Conservation (phyloP, 1,140 invertebrate genomes). For the Eumeta japonica region DNA sequence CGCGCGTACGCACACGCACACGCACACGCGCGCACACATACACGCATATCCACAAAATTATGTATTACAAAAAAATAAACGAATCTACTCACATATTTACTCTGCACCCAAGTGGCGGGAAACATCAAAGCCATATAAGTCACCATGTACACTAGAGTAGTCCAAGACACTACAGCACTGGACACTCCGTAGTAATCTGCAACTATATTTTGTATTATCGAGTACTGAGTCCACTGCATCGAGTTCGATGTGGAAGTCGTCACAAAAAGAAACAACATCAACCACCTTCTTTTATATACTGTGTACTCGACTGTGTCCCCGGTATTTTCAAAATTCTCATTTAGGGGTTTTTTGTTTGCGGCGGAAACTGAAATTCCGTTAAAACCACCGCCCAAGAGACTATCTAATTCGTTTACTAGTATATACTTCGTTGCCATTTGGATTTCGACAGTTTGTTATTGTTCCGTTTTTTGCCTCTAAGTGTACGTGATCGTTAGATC, state of each 20-base stretch:
- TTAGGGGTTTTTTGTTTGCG: slow-evolving; percentile 5
- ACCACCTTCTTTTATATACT: slow-evolving; percentile 56
- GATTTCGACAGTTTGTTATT: no score
- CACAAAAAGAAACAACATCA: slow-evolving; percentile 62
- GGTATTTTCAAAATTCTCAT: background rate
- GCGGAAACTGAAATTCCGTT: slow-evolving; percentile 14
- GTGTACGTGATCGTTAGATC: no score
- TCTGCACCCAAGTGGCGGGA: slow-evolving; percentile 83
- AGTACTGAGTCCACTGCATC: slow-evolving; percentile 41
- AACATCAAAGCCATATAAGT: slow-evolving; percentile 89
- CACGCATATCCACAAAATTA: no score
- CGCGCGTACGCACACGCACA: no score
- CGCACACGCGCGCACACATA: no score
- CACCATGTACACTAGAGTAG: slow-evolving; percentile 92
- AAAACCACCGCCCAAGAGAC: background rate
- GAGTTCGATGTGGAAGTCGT: slow-evolving; percentile 61
- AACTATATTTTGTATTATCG: slow-evolving; percentile 34
- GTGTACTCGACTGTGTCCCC: no score
- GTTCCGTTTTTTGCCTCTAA: no score
- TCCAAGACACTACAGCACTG: slow-evolving; percentile 76
- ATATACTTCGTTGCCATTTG: background rate
- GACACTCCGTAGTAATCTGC: slow-evolving; percentile 65
- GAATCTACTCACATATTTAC: slow-evolving; percentile 70
- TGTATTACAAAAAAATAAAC: slow-evolving; percentile 8
- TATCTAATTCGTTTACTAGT: background rate